A percentile compares a stretch with the other conserved stretches of the same genome.
These are phyloP conservation scores for Galbula dea DNA, from an alignment of 2,113 vertebrate genomes.

Conservation along the genomic window DNA sequence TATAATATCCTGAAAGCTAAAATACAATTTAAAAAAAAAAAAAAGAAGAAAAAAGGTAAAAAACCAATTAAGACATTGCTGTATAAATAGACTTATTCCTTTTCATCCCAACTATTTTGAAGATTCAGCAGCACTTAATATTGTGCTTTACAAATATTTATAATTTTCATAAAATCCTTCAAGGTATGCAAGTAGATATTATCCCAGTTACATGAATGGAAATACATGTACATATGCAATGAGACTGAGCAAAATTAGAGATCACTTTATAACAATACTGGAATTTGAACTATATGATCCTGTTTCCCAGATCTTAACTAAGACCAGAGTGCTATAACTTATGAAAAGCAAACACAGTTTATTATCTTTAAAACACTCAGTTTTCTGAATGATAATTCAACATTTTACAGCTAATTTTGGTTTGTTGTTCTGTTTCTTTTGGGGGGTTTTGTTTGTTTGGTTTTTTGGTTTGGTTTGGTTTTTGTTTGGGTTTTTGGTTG, in stretches of 20 bases:
- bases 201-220: conserved; percentile 21
- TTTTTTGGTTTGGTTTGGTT: neutral
- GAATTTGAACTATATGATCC: conserved; percentile 58
- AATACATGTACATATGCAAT: conserved; percentile 38
- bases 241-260: conserved; percentile 26
- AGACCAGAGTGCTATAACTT: conserved; percentile 42
- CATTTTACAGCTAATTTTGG: neutral
- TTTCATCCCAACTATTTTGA: conserved; percentile 22
- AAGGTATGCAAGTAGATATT: neutral
- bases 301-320: conserved; percentile 50
- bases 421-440: neutral
- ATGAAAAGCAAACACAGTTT: neutral
- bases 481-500: neutral
- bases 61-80: conserved; percentile 23
- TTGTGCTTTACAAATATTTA: conserved; percentile 30
- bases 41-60: neutral
- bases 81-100: neutral
- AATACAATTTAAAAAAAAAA: too few species aligned
- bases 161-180: neutral
- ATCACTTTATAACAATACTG: conserved; percentile 36
- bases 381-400: conserved; percentile 20
- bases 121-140: conserved; percentile 42
- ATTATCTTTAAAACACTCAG: neutral
- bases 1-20: conserved; percentile 59
- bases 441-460: neutral